phyloP scores from a whole-genome alignment of 2,113 vertebrate species.

The Ptyas mucosa region DNA sequence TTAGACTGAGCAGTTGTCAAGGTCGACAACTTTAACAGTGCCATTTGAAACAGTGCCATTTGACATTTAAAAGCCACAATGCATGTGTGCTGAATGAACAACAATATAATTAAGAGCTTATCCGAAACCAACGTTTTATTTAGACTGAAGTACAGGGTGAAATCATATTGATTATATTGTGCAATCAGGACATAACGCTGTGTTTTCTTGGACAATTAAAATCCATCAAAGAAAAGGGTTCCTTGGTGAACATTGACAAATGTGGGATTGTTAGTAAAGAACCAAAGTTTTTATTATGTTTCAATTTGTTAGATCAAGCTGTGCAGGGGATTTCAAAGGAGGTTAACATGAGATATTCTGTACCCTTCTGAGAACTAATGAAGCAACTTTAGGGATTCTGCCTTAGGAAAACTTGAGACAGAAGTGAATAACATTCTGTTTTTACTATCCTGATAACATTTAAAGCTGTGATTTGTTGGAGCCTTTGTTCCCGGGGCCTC shows the following conservation, averaged over 20 bases:
- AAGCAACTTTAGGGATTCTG: background rate
- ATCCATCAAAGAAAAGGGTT: background rate
- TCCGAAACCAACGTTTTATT: background rate
- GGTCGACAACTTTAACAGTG: background rate
- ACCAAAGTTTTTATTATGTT: background rate
- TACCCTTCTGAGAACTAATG: background rate
- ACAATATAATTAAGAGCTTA: constrained; percentile 20
- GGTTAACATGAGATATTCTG: background rate
- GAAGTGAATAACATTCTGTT: background rate
- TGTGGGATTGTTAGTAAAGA: background rate
- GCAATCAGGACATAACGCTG: background rate
- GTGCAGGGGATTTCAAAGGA: background rate
- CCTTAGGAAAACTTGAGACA: background rate
- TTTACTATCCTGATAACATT: background rate
- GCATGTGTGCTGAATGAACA: background rate
- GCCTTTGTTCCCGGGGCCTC: background rate
- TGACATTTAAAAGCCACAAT: background rate
- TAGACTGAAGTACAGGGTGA: background rate
- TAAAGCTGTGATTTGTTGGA: background rate
- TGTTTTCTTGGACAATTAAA: background rate
- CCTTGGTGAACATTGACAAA: background rate
- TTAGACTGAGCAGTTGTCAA: background rate
- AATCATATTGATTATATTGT: background rate
- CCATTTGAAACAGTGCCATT: background rate
- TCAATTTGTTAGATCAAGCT: background rate